These are phyloP conservation scores for Marisa cornuarietis DNA, from an alignment of 1,140 invertebrate genomes.

Conservation along the genomic window DNA sequence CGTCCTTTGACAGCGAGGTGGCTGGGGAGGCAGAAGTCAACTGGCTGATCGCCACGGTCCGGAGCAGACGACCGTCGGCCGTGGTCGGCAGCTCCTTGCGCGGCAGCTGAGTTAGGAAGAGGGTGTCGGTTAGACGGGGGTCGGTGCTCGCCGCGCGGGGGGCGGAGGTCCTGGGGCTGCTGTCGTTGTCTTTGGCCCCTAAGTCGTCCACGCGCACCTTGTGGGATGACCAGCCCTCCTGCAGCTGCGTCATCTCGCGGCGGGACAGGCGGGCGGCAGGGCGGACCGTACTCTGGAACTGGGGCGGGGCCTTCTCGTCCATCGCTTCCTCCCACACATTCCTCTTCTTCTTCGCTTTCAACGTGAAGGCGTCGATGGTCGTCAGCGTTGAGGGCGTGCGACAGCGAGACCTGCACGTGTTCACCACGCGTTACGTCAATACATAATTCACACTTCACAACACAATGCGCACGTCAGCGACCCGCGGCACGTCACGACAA, in stretches of 20 bases:
- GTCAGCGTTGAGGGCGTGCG: conserved; percentile 50
- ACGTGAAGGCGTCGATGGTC: conserved; percentile 56
- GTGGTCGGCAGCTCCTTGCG: conserved; percentile 7
- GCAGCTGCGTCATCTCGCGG: conserved; percentile 42
- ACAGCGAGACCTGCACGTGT: conserved; percentile 29
- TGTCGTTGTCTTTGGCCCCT: neutral
- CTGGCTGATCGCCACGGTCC: conserved; percentile 10
- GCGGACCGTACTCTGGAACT: conserved; percentile 48
- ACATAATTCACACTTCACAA: too few relatives aligned
- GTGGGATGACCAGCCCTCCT: conserved; percentile 46
- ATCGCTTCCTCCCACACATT: conserved; percentile 54
- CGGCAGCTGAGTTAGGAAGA: conserved; percentile 22
- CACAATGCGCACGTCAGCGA: too few relatives aligned
- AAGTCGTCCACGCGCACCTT: conserved; percentile 36
- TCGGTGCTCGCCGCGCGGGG: too few relatives aligned
- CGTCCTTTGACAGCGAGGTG: neutral
- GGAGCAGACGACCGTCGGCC: conserved; percentile 20
- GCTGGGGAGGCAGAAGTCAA: neutral
- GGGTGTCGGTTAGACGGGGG: neutral
- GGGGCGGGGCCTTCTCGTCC: conserved; percentile 35
- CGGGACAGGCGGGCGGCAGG: conserved; percentile 43
- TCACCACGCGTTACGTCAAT: too few relatives aligned
- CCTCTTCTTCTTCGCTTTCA: conserved; percentile 46
- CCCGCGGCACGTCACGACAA: too few relatives aligned
- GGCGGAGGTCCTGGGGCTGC: neutral